Percentiles rank a stretch among this genome's conserved stretches.
phyloP scores from a whole-genome alignment of 2,888 invertebrate genomes.

The Drosophila suboccidentalis region DNA sequence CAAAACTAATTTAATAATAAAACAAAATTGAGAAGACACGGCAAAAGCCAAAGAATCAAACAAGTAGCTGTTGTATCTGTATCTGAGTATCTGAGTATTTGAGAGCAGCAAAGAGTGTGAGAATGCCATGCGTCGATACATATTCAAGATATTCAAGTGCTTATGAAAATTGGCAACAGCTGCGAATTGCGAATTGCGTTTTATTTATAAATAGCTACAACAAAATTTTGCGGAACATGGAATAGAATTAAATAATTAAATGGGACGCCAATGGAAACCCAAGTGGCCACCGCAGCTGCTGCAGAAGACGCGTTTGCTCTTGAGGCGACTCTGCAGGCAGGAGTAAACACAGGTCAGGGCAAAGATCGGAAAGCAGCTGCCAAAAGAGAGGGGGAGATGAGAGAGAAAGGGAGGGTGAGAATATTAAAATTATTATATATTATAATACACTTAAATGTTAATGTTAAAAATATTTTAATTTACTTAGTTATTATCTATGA shows the following conservation, averaged over 20 bases:
- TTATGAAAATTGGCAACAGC: conserved; percentile 64
- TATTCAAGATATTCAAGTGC: conserved; percentile 44
- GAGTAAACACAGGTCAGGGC: conserved; percentile 80
- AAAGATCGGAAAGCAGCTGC: conserved; percentile 84
- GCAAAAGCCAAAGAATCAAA: conserved; percentile 12
- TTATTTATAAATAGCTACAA: conserved; percentile 63
- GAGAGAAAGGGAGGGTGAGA: neutral
- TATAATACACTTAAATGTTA: neutral
- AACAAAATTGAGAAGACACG: conserved; percentile 21
- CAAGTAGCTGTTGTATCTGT: neutral
- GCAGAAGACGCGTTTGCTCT: conserved; percentile 83
- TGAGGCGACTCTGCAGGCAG: conserved; percentile 81
- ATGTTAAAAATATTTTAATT: too few species aligned
- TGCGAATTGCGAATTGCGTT: conserved; percentile 47
- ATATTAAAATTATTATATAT: neutral
- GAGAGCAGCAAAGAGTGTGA: conserved; percentile 1
- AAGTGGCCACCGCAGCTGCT: conserved; percentile 84
- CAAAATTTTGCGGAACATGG: conserved; percentile 12
- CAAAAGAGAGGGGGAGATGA: neutral
- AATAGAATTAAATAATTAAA: conserved; percentile 39
- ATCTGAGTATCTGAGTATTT: neutral
- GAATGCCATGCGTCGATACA: conserved; percentile 39
- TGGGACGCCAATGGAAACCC: conserved; percentile 82
- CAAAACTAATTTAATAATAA: conserved; percentile 55
- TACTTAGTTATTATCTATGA: too few species aligned